Evolutionary conservation across 2,888 invertebrate species (phyloP), one percentile per base, ranked within the genome.

Genomic region (Mesopsocus fuscifrons): DNA sequence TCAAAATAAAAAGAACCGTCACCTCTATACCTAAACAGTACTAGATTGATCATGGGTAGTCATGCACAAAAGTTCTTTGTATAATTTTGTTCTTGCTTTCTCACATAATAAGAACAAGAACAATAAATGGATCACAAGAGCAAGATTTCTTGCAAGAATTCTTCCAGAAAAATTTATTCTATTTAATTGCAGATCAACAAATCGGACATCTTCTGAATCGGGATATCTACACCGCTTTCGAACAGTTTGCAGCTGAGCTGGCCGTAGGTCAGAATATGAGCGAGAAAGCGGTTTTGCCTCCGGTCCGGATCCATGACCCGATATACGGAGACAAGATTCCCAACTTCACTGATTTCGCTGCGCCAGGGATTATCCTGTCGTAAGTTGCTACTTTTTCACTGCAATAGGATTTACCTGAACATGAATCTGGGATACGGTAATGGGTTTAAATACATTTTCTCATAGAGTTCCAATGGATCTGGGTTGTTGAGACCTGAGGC

Each of bases 291-390:
- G 67, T 77, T 41, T 59, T 64, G 2, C 61, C 73, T 30, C 79
- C 79, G 9, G 59, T 79, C 1, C 56, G 64, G 71, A 78, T 78
- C 58, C 64, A 76, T 49, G 56, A 65, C 0, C 85, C 87, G 1
- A 62, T 88, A 35, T 88, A 82, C 53, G 88, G 88, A 2, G 66
- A 74, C 42, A 58, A 61, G 21, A 65, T 74, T 43, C 84, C 89
- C 0, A 83, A 83, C 55, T 91, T 94, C 55, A 91, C 89, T 0
- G 88, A 92, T 57, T 94, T 92, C 57, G 91, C 91, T 46, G 91
- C 91, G 2, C 92, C 92, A 2, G 92, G 92, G 47, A 74, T 92
- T 40, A 82, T 91, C 51, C 61, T 92, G 41, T 85, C 85, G 81
- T 82, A 57, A 72, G 73, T 68, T 41, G 30, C 23, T 42, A 43